Evolutionary conservation across 1,140 invertebrate genomes (phyloP).

Genomic region (Euglossa dilemma): DNA sequence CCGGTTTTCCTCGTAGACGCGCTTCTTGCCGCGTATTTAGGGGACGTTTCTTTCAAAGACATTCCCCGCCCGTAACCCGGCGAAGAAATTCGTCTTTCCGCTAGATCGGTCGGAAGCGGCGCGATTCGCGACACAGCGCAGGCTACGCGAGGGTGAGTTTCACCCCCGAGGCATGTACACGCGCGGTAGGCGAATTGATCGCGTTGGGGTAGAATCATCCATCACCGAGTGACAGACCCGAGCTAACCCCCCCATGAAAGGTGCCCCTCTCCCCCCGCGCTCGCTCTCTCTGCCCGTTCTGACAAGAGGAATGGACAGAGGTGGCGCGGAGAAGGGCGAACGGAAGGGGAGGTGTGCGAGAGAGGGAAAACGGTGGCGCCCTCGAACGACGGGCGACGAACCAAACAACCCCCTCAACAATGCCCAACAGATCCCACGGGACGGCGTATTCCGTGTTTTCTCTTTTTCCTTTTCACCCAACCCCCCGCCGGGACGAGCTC

Average conservation of each 20-base stretch:
- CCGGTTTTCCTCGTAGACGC: too few relatives aligned
- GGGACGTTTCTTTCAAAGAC: background rate
- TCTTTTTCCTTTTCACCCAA: constrained; percentile 34
- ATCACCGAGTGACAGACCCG: constrained; percentile 80
- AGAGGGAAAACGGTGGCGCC: constrained; percentile 63
- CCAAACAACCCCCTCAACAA: constrained; percentile 75
- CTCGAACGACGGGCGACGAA: constrained; percentile 76
- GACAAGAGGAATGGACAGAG: constrained; percentile 69
- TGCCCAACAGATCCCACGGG: constrained; percentile 74
- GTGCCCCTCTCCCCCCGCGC: constrained; percentile 61
- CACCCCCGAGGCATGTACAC: constrained; percentile 67
- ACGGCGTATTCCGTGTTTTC: constrained; percentile 59
- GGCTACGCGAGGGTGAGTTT: constrained; percentile 57
- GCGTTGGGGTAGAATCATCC: constrained; percentile 80
- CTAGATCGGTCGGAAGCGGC: constrained; percentile 56
- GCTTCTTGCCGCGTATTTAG: too few relatives aligned
- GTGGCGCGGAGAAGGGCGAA: constrained; percentile 54
- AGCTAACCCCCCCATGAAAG: constrained; percentile 72
- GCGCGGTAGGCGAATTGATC: constrained; percentile 79
- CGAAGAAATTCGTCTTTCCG: constrained; percentile 62
- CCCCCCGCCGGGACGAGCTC: background rate
- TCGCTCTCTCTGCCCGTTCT: too few relatives aligned
- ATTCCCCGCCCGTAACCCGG: background rate
- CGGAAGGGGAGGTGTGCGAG: constrained; percentile 50
- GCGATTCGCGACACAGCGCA: constrained; percentile 47